Evolutionary conservation across 2,797 vertebrate species (phyloP).

Genomic region (Acanthis flammea): DNA sequence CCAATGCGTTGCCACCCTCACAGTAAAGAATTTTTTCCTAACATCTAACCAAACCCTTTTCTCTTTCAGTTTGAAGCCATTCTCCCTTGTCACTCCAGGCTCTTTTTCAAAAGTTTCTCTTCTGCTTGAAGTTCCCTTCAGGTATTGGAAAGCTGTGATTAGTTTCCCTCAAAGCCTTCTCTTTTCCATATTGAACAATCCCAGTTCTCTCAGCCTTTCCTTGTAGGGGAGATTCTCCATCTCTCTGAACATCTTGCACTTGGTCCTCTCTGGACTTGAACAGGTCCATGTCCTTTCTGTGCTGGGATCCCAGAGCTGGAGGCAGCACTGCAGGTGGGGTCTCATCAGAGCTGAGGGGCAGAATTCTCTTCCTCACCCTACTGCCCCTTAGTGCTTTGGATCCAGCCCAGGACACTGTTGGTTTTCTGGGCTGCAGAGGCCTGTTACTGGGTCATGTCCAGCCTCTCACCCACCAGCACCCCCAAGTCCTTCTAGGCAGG

Average conservation of each 20-base stretch:
- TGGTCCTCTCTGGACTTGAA: neutral
- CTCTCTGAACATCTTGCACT: neutral
- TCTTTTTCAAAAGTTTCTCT: neutral
- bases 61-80: neutral
- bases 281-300: neutral
- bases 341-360: neutral
- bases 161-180: neutral
- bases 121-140: neutral
- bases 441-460: neutral
- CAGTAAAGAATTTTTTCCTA: neutral
- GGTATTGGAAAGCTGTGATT: neutral
- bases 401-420: neutral
- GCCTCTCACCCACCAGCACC: neutral
- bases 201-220: neutral
- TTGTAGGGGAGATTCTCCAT: neutral
- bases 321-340: neutral
- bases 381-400: neutral
- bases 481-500: no score
- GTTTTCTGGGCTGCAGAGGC: neutral
- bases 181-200: neutral
- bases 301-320: neutral
- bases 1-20: neutral
- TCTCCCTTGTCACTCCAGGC: neutral
- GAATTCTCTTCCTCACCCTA: neutral
- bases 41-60: accelerated